Percentiles rank a stretch among this genome's conserved stretches.
Evolutionary conservation across 1,140 invertebrate species (phyloP).

Genomic region (Sinella curviseta): DNA sequence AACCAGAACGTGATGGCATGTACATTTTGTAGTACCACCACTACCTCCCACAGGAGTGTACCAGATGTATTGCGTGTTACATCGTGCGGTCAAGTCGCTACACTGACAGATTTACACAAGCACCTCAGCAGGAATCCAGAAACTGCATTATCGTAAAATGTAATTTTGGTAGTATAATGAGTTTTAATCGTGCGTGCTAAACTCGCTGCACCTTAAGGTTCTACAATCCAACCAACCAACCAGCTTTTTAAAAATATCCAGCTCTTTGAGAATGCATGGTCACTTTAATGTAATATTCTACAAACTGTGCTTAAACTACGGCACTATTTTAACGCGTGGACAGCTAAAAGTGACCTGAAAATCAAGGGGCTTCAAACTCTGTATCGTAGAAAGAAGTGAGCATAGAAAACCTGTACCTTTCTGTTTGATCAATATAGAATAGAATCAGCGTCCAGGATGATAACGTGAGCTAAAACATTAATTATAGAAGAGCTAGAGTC

Average conservation of each 20-base stretch:
- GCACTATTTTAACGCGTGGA: background rate
- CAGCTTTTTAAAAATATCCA: too few relatives aligned
- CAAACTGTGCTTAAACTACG: background rate
- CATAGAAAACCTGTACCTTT: background rate
- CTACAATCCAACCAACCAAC: too few relatives aligned
- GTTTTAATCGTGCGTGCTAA: background rate
- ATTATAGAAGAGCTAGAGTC: background rate
- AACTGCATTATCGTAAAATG: background rate
- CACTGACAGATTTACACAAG: background rate
- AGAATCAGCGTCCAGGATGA: background rate
- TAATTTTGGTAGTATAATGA: background rate
- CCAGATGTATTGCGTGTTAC: too few relatives aligned
- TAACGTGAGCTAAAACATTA: background rate
- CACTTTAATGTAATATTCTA: background rate
- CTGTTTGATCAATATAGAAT: background rate
- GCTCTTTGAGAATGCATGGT: too few relatives aligned
- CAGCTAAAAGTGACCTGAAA: too few relatives aligned
- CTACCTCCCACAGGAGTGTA: too few relatives aligned
- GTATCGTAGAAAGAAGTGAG: background rate
- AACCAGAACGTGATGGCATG: constrained; percentile 4
- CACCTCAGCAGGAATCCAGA: background rate
- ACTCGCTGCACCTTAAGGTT: background rate
- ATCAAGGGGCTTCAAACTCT: too few relatives aligned
- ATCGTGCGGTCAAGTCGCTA: too few relatives aligned
- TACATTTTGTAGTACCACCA: background rate